Evolutionary conservation across 2,113 vertebrate species (phyloP), one percentile per base, ranked within the genome.

Genomic region (Grantiella picta): DNA sequence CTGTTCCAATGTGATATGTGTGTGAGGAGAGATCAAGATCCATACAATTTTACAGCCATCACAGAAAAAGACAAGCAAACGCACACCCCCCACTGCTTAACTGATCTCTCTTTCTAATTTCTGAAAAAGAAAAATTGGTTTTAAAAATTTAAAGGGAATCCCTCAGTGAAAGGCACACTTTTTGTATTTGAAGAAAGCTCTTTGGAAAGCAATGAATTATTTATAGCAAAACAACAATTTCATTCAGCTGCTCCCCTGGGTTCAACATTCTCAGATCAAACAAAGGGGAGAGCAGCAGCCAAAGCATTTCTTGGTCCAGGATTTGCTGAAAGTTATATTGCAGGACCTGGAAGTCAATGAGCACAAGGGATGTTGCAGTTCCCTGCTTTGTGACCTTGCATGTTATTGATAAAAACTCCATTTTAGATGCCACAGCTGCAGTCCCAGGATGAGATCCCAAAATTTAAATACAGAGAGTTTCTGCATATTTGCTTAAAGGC

Each of bases 131-230:
- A 92, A 86, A 82, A 63, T 16, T 40, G 3, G 15, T 61, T 94
- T 94, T 73, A 77, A 90, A 94, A 90, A 70, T 88, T 82, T 86
- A 88, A 86, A 94, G n/a, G 38, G 38, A 94, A 90, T 79, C 66
- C 35, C 54, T 83, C 45, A 61, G 54, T 90, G 82, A 85, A 69
- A 87, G 45, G 15, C 21, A 52, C 44, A 33, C 7, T 77, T 95
- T 80, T 72, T 85, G 35, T 76, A 61, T 91, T 80, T 91, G 59
- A 72, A 88, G 78, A 91, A 91, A 87, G 66, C 82, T 87, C 25
- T 92, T 95, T 73, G 59, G 33, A 90, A 90, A 77, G 76, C 28
- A 69, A 77, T 95, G 78, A 85, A 95, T 94, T 91, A 95, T 95
- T 95, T 92, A 91, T 76, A 53, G 36, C 8, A 75, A 92, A 94